These are phyloP conservation scores for Dreissena polymorpha DNA, from an alignment of 1,140 invertebrate genomes.

Conservation along the genomic window DNA sequence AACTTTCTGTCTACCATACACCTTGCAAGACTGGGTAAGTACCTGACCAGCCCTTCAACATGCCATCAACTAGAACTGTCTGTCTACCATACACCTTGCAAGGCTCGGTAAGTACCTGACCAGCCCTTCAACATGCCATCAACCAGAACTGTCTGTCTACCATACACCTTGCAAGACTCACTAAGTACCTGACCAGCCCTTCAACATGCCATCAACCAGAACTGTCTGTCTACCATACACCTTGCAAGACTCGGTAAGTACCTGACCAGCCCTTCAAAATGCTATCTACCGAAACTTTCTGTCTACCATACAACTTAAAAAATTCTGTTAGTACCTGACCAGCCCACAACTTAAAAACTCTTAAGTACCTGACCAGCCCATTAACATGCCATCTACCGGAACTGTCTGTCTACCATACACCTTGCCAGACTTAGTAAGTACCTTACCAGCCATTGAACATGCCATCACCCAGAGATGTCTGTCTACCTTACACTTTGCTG, in stretches of 20 bases:
- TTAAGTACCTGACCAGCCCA: too few relatives aligned
- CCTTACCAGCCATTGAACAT: slow-evolving; percentile 48
- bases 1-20: neutral
- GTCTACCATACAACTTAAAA: slow-evolving; percentile 43
- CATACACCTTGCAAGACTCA: slow-evolving; percentile 44
- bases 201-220: slow-evolving; percentile 51
- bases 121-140: slow-evolving; percentile 48
- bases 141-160: slow-evolving; percentile 51
- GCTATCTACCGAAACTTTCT: slow-evolving; percentile 48
- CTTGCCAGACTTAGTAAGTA: slow-evolving; percentile 49
- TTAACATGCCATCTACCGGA: too few relatives aligned
- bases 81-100: slow-evolving; percentile 47
- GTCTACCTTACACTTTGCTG: slow-evolving; percentile 45
- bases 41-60: too few relatives aligned
- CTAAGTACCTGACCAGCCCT: slow-evolving; percentile 56
- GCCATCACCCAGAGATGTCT: slow-evolving; percentile 51
- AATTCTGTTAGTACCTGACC: slow-evolving; percentile 45
- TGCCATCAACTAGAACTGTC: slow-evolving; percentile 4
- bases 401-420: slow-evolving; percentile 44
- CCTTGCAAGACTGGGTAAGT: too few relatives aligned
- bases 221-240: slow-evolving; percentile 49
- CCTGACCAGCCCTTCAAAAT: slow-evolving; percentile 38
- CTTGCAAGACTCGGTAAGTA: slow-evolving; percentile 51
- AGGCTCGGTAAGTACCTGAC: slow-evolving; percentile 53
- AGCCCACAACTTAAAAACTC: slow-evolving; percentile 42